Evolutionary conservation across 2,888 invertebrate genomes (phyloP).

Genomic region (Habrosyne pyritoides): DNA sequence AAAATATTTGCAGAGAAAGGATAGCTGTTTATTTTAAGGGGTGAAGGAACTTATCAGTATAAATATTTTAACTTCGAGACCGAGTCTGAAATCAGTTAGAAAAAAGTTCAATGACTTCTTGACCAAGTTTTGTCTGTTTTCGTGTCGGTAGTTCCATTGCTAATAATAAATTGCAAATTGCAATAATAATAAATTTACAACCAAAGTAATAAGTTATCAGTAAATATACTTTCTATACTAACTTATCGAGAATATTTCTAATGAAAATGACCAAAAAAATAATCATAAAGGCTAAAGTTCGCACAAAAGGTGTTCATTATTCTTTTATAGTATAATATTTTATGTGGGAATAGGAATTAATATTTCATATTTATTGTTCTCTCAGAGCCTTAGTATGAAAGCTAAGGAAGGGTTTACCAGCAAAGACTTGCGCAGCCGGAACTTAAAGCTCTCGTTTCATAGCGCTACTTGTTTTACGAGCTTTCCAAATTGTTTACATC

Average conservation of each 20-base stretch:
- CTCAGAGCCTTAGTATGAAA: not conserved
- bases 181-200: no score
- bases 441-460: constrained; percentile 5
- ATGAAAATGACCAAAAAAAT: not conserved
- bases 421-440: not conserved
- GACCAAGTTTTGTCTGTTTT: no score
- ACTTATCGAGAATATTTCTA: not conserved
- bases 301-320: not conserved
- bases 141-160: no score
- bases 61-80: no score
- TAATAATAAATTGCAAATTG: no score
- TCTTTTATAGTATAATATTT: not conserved
- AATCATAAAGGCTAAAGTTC: not conserved
- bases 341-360: not conserved
- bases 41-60: no score
- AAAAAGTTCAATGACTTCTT: no score
- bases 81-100: no score
- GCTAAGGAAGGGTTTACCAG: not conserved
- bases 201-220: no score
- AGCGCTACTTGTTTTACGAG: constrained; percentile 6
- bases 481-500: constrained; percentile 5
- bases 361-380: constrained; percentile 1
- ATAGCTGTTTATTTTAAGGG: no score
- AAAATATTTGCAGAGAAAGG: no score
- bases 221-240: no score